These are phyloP conservation scores for Streptopelia turtur DNA, from an alignment of 2,797 vertebrate species.

Conservation along the genomic window DNA sequence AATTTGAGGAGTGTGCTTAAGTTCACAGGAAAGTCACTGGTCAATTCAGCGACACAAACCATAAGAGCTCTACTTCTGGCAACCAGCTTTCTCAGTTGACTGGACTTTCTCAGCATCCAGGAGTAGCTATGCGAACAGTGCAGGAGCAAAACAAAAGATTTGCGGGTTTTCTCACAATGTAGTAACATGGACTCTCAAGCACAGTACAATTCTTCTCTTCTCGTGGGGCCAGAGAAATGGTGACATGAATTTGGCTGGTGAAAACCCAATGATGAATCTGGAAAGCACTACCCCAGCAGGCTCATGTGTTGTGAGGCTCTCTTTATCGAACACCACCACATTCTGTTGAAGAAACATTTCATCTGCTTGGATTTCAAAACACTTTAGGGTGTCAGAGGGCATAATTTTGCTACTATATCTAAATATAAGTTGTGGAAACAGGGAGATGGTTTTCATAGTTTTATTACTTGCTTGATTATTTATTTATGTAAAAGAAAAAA, in stretches of 20 bases:
- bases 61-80: background rate
- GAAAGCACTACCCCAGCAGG: background rate
- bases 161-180: background rate
- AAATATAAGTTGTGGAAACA: too few species aligned
- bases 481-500: too few species aligned
- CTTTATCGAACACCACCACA: background rate
- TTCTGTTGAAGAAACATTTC: constrained; percentile 16
- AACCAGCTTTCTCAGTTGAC: background rate
- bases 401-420: background rate
- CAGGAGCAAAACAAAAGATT: background rate
- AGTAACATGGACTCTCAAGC: background rate
- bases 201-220: background rate
- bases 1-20: background rate
- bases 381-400: background rate
- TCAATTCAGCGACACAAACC: background rate
- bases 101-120: background rate
- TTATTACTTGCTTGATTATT: too few species aligned
- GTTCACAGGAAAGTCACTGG: background rate
- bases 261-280: background rate
- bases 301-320: background rate
- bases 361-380: constrained; percentile 2
- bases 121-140: background rate
- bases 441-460: too few species aligned
- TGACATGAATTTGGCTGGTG: background rate
- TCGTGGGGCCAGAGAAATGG: background rate